Conservation (phyloP, 2,888 invertebrate species). For the Autographa pulchrina region DNA sequence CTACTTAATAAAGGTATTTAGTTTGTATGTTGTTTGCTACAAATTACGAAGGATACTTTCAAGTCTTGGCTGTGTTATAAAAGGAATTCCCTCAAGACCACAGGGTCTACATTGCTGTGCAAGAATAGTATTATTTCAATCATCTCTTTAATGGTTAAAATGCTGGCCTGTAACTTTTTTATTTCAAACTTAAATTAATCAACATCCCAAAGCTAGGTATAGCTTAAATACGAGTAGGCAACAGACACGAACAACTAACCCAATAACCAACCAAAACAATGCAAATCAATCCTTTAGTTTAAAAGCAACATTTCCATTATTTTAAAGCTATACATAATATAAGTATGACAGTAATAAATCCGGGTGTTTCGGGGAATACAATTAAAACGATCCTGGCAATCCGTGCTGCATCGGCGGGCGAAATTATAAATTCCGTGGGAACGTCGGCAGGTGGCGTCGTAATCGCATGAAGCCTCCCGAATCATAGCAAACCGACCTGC, state of each 20-base stretch:
- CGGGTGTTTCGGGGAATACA: conserved; percentile 83
- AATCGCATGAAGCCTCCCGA: conserved; percentile 83
- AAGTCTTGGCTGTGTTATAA: too few relatives aligned
- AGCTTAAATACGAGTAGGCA: too few relatives aligned
- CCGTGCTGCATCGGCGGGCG: conserved; percentile 69
- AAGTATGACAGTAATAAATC: conserved; percentile 75
- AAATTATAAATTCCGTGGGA: conserved; percentile 87
- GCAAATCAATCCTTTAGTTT: conserved; percentile 58
- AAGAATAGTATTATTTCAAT: too few relatives aligned
- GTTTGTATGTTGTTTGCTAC: too few relatives aligned
- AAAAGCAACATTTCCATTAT: conserved; percentile 55
- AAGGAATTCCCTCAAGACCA: too few relatives aligned
- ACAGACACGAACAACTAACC: conserved; percentile 16
- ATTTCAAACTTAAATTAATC: too few relatives aligned
- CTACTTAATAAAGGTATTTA: conserved; percentile 2
- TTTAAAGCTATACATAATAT: conserved; percentile 50
- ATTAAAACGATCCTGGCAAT: conserved; percentile 83
- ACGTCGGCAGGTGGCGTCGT: conserved; percentile 85
- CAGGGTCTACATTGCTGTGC: too few relatives aligned
- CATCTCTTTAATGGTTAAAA: too few relatives aligned
- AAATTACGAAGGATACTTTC: too few relatives aligned
- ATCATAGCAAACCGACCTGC: conserved; percentile 75
- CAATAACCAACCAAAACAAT: conserved; percentile 54
- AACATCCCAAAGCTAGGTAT: too few relatives aligned
- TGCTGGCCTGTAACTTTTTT: too few relatives aligned